Base-by-base conservation (phyloP, 2,113 vertebrate genomes). In the Gobio gobio region DNA sequence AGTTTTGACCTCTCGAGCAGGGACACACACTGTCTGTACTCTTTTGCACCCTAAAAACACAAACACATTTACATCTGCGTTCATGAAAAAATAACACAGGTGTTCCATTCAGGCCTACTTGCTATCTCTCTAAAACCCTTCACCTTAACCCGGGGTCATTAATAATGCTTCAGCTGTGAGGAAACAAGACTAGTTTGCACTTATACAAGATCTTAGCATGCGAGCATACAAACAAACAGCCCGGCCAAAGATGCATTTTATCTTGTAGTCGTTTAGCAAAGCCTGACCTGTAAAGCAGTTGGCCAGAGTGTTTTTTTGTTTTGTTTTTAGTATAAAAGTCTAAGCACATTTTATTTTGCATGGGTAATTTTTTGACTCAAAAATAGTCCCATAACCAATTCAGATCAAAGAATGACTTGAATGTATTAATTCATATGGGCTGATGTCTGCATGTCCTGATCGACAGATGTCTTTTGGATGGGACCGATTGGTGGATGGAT, bases 1-100 rank as follows among this genome's bases (percentile, higher is more conserved):
- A 94, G 91, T 91, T 89, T 92, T 90, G 91, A 94, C 92, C 91
- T 90, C 33, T 84, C 51, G 10, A 88, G 90, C 87, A 85, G 75
- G 79, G 58, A 70, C 64, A 79, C 64, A 80, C 36, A 70, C 78
- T 47, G 68, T 85, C 86, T 77, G 78, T 77, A 75, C 36, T 51
- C 58, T 76, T 56, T 22, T 33, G 29, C 59, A 29, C 26, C 79
- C 18, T 51, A 51, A 81, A 59, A 81, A 66, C 24, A 24, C 24
- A 80, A 80, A 13, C 68, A 43, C 43, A 33, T 16, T 54, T 51
- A 84, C 86, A 78, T 84, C 85, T 22, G 20, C 47, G 5, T 85
- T 91, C 91, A 92, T 93, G 33, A 93, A 93, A 88, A 92, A 88
- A 92, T 92, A 87, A 85, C 91, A 10, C 40, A 87, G 78, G 73